phyloP scores from a whole-genome alignment of 2,888 invertebrate genomes.

The Drosophila demipolita region DNA sequence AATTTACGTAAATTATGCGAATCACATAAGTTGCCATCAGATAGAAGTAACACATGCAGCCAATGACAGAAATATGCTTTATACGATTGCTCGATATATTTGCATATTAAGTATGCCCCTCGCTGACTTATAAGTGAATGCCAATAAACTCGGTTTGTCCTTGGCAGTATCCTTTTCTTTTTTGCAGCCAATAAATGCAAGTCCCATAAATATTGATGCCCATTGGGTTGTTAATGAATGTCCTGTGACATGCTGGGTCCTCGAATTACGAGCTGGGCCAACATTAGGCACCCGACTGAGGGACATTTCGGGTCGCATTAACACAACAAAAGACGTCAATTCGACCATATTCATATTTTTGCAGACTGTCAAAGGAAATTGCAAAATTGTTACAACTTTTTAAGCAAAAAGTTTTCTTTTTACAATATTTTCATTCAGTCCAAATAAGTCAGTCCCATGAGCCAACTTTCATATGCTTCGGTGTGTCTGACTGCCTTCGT shows the following conservation, averaged over 20 bases:
- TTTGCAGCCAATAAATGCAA: slow-evolving; percentile 47
- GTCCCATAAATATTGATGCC: slow-evolving; percentile 58
- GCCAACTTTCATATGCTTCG: slow-evolving; percentile 1
- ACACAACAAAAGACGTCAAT: slow-evolving; percentile 4
- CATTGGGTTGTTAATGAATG: slow-evolving; percentile 49
- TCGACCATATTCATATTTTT: slow-evolving; percentile 12
- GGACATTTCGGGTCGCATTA: slow-evolving; percentile 7
- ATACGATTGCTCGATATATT: slow-evolving; percentile 30
- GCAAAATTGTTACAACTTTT: not conserved
- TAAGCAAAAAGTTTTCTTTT: slow-evolving; percentile 10
- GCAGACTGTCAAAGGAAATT: not conserved
- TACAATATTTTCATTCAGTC: not conserved
- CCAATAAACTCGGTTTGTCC: slow-evolving; percentile 27
- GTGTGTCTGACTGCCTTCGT: slow-evolving; percentile 1
- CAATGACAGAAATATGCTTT: slow-evolving; percentile 19
- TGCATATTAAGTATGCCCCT: slow-evolving; percentile 52
- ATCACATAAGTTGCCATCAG: slow-evolving; percentile 1
- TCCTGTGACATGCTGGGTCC: not conserved
- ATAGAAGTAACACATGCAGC: slow-evolving; percentile 17
- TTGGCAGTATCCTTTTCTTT: slow-evolving; percentile 4
- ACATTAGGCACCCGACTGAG: not conserved
- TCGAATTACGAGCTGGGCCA: not conserved
- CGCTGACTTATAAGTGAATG: slow-evolving; percentile 30
- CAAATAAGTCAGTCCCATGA: not conserved
- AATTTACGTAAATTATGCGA: slow-evolving; percentile 14